Evolutionary conservation across 1,140 invertebrate species (phyloP), one percentile per base, ranked within the genome.

Genomic region (Contarinia nasturtii): DNA sequence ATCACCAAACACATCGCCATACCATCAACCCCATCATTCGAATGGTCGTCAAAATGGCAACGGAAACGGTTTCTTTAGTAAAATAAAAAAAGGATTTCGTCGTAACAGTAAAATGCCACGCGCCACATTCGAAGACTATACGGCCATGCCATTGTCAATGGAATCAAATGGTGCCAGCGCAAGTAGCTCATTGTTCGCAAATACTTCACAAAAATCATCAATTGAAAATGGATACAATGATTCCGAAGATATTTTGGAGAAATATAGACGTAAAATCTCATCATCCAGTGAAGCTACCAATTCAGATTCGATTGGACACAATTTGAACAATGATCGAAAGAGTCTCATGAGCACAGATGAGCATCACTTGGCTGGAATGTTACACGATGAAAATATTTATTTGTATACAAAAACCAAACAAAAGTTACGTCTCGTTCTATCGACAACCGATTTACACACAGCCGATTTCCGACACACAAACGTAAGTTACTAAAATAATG

Each of bases 211-310:
- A 20, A 38, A n/a, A 38, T 38, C 36, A 17, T 12, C 41, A 17
- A 2, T 18, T 2, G 46, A 44, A 22, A 47, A 38, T 12, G 40
- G 41, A 2, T 37, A 33, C 46, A 54, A 50, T 55, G 58, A 18
- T 20, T 60, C 83, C 12, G 91, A 96, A 59, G 91, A 95, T 57
- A 96, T 97, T 56, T 72, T 97, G 52, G 90, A 86, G 20, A 96
- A 95, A 59, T 97, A 97, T 33, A 71, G 91, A 14, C 77, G 83
- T 43, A 90, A 91, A 67, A 72, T 76, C 1, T 79, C 76, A 52
- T 68, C 69, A 20, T 65, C 71, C 18, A 73, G 67, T 48, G 72
- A 74, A 50, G 69, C 72, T 17, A 66, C 66, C 21, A 65, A 63
- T 50, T 65, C 57, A 0, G 61, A 64, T 45, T 65, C 58, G 47